phyloP scores from a whole-genome alignment of 64 coral and sea anemone genomes.

The Catalaphyllia jardinei region DNA sequence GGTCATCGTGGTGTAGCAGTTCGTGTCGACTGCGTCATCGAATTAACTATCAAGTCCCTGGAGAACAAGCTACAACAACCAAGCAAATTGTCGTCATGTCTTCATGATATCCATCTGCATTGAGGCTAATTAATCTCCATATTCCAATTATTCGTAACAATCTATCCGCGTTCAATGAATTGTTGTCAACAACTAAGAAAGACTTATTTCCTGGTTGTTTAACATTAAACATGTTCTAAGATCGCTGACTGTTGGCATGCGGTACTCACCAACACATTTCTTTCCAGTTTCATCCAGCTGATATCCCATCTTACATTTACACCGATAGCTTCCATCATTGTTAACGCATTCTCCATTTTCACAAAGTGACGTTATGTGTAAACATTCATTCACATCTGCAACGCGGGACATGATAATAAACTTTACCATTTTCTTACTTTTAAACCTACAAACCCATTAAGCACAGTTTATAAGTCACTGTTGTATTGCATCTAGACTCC shows the following conservation, averaged over 20 bases:
- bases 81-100: not conserved
- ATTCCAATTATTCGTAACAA: not conserved
- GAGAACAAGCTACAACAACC: too few species aligned
- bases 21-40: too few species aligned
- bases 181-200: too few species aligned
- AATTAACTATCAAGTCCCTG: too few species aligned
- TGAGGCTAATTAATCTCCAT: not conserved
- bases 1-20: too few species aligned
- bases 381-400: constrained; percentile 92
- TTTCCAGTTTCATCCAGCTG: constrained; percentile 80
- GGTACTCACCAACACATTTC: constrained; percentile 77
- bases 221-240: too few species aligned
- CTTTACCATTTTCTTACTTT: too few species aligned
- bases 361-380: constrained; percentile 56
- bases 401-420: not conserved
- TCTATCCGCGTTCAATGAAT: too few species aligned
- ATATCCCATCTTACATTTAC: constrained; percentile 83
- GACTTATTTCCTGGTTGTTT: too few species aligned
- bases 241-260: not conserved
- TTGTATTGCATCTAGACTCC: too few species aligned
- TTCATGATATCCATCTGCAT: not conserved
- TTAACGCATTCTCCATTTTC: constrained; percentile 90
- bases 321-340: constrained; percentile 92
- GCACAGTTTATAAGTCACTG: too few species aligned
- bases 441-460: too few species aligned